Conservation (phyloP, 2,888 invertebrate genomes). For the Leucoma salicis region DNA sequence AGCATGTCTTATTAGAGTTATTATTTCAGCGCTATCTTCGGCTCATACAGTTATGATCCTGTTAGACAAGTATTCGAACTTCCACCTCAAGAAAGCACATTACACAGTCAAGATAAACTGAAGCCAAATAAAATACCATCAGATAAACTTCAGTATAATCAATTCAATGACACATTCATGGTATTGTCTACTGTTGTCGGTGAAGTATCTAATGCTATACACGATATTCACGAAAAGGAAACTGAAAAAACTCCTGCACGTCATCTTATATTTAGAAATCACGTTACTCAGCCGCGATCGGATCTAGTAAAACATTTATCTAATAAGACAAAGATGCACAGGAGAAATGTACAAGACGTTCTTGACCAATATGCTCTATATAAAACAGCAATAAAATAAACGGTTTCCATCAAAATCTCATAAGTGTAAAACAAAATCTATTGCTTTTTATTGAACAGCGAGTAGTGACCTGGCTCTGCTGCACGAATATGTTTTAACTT, state of each 20-base stretch:
- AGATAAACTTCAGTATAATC: neutral
- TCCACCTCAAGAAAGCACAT: neutral
- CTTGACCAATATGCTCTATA: neutral
- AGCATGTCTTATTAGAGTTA: too few relatives aligned
- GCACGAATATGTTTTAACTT: too few relatives aligned
- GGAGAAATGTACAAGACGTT: neutral
- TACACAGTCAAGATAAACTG: neutral
- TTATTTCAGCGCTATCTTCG: neutral
- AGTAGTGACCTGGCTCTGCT: too few relatives aligned
- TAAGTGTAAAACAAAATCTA: too few relatives aligned
- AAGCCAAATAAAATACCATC: too few relatives aligned
- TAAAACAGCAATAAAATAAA: too few relatives aligned
- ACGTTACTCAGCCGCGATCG: neutral
- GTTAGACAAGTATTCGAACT: conserved; percentile 1
- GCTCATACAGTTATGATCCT: neutral
- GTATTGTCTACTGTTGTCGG: neutral
- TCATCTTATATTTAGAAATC: neutral
- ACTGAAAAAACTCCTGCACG: neutral
- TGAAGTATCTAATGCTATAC: neutral
- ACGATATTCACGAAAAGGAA: neutral
- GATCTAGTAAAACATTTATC: neutral
- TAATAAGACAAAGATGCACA: neutral
- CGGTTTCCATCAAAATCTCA: too few relatives aligned
- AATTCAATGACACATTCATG: neutral
- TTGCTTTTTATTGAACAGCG: too few relatives aligned